Evolutionary conservation across 2,797 vertebrate species (phyloP).

Genomic region (Mormyrus hasselquistii): DNA sequence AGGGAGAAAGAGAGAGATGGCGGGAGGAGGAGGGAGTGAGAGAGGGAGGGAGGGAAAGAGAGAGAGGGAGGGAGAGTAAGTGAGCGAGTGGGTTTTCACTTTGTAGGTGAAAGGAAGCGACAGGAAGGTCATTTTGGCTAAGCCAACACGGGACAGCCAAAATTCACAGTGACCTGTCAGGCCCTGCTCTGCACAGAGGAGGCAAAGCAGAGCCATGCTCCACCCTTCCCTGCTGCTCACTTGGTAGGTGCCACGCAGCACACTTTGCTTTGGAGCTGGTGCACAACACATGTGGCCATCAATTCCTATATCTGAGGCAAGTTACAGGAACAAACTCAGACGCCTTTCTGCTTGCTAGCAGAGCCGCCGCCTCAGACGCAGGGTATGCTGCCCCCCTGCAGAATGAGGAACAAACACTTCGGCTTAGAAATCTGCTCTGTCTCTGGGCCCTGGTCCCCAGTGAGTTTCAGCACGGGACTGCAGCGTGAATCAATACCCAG

Average conservation of each 20-base stretch:
- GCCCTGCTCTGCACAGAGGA: not conserved
- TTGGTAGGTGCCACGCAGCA: not conserved
- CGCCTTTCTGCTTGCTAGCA: not conserved
- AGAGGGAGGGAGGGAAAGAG: not conserved
- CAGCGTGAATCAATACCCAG: not conserved
- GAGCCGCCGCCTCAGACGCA: no score
- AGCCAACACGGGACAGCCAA: not conserved
- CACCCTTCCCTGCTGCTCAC: not conserved
- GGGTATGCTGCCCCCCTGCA: no score
- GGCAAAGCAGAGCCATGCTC: not conserved
- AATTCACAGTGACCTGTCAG: not conserved
- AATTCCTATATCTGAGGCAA: not conserved
- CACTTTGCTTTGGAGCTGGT: not conserved
- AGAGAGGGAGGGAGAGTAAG: not conserved
- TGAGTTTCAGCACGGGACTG: not conserved
- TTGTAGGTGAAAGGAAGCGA: not conserved
- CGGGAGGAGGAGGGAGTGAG: not conserved
- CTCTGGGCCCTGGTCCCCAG: not conserved
- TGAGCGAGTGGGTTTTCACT: not conserved
- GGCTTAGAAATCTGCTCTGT: not conserved
- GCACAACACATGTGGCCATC: not conserved
- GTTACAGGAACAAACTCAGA: not conserved
- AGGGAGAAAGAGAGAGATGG: no score
- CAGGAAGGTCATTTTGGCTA: not conserved
- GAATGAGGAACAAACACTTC: not conserved